Percentiles rank a stretch among this genome's conserved stretches.
These are phyloP conservation scores for Drosophila arizonae DNA, from an alignment of 1,140 invertebrate genomes.

Conservation along the genomic window DNA sequence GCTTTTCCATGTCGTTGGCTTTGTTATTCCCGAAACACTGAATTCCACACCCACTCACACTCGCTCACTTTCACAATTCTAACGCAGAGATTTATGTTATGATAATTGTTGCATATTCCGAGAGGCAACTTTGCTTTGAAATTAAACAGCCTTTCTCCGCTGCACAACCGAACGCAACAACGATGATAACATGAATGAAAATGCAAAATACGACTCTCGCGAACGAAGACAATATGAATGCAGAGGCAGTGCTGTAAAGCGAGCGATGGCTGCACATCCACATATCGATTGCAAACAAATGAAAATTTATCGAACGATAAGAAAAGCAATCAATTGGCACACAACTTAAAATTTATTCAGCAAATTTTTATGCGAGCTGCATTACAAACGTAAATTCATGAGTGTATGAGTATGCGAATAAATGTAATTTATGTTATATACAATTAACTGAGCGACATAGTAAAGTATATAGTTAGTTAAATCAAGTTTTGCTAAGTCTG, in stretches of 20 bases:
- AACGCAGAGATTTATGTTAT: slow-evolving; percentile 20
- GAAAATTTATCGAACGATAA: slow-evolving; percentile 2
- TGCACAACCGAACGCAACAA: slow-evolving; percentile 34
- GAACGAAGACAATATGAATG: slow-evolving; percentile 5
- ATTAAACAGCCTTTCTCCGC: background rate
- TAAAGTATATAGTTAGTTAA: slow-evolving; percentile 33
- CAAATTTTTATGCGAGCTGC: slow-evolving; percentile 54
- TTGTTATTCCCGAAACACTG: slow-evolving; percentile 1
- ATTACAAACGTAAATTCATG: slow-evolving; percentile 50
- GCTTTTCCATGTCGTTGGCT: slow-evolving; percentile 34
- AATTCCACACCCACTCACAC: slow-evolving; percentile 8
- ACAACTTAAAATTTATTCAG: slow-evolving; percentile 71
- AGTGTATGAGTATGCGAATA: slow-evolving; percentile 36
- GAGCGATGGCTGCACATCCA: background rate
- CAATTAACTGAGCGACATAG: slow-evolving; percentile 62
- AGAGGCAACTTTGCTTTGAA: slow-evolving; percentile 1
- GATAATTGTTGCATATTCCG: slow-evolving; percentile 41
- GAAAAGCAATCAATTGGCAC: slow-evolving; percentile 26
- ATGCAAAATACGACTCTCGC: background rate
- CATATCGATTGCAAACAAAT: slow-evolving; percentile 8
- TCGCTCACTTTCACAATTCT: slow-evolving; percentile 11
- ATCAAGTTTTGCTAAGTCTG: slow-evolving; percentile 33
- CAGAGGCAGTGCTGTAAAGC: slow-evolving; percentile 18
- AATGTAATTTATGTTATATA: slow-evolving; percentile 54
- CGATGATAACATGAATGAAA: slow-evolving; percentile 41